Percentiles rank a stretch among this genome's conserved stretches.
Evolutionary conservation across 2,888 invertebrate genomes (phyloP).

Genomic region (Epirrhoe alternata): DNA sequence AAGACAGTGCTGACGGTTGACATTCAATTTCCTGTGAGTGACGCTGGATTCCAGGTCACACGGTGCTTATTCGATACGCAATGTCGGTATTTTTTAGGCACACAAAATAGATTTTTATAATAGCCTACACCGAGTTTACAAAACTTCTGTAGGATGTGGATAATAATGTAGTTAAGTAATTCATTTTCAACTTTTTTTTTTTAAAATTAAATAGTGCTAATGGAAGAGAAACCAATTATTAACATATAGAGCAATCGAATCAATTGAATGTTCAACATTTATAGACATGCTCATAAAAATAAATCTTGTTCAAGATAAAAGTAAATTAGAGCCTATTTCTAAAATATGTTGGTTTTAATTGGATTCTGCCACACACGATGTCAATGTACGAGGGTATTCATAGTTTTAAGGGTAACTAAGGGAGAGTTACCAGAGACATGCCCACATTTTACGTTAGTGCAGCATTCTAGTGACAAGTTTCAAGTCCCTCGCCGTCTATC

Average conservation of each 20-base stretch:
- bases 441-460: too few relatives aligned
- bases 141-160: not conserved
- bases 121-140: too few relatives aligned
- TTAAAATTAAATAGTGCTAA: constrained; percentile 9
- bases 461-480: too few relatives aligned
- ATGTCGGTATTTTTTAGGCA: too few relatives aligned
- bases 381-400: too few relatives aligned
- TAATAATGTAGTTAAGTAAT: not conserved
- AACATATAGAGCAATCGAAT: constrained; percentile 10
- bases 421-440: too few relatives aligned
- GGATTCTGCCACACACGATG: too few relatives aligned
- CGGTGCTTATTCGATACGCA: constrained; percentile 14
- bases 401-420: too few relatives aligned
- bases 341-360: not conserved
- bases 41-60: constrained; percentile 22
- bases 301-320: constrained; percentile 10
- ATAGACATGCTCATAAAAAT: constrained; percentile 19
- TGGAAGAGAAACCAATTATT: constrained; percentile 16
- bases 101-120: too few relatives aligned
- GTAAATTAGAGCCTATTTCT: not conserved
- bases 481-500: too few relatives aligned
- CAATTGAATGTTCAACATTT: constrained; percentile 28
- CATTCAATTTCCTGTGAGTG: constrained; percentile 32
- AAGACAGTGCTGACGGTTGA: constrained; percentile 16
- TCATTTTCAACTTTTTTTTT: too few relatives aligned